Conservation (phyloP, 2,797 vertebrate genomes). For the Streptopelia turtur region DNA sequence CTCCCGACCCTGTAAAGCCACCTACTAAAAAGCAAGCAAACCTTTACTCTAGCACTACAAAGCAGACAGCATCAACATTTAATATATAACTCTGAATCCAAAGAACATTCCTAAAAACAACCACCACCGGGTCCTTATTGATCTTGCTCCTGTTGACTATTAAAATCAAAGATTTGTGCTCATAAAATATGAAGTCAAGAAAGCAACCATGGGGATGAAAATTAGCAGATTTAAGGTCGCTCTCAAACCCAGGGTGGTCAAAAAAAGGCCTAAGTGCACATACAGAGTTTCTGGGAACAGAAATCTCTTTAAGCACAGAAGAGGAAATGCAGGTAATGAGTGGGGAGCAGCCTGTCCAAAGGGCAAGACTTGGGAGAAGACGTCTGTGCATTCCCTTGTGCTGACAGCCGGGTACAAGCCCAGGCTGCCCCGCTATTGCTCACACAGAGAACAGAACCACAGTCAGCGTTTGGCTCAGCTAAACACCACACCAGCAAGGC, state of each 20-base stretch:
- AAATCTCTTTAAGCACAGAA: background rate
- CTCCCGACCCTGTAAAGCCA: background rate
- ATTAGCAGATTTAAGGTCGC: background rate
- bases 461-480: background rate
- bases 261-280: background rate
- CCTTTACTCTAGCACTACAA: background rate
- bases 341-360: background rate
- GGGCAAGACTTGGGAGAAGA: background rate
- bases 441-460: fast-evolving
- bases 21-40: background rate
- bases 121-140: background rate
- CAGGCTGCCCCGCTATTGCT: background rate
- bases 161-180: background rate
- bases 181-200: background rate
- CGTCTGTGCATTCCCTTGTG: background rate
- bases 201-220: background rate
- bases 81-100: background rate
- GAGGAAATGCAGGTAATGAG: background rate
- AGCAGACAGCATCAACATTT: background rate
- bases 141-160: background rate
- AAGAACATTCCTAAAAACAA: background rate
- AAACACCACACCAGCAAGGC: fast-evolving
- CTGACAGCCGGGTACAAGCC: background rate
- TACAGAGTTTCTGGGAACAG: background rate
- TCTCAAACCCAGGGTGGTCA: background rate